Conservation (phyloP, 2,113 vertebrate genomes). For the Psephotus haematonotus region DNA sequence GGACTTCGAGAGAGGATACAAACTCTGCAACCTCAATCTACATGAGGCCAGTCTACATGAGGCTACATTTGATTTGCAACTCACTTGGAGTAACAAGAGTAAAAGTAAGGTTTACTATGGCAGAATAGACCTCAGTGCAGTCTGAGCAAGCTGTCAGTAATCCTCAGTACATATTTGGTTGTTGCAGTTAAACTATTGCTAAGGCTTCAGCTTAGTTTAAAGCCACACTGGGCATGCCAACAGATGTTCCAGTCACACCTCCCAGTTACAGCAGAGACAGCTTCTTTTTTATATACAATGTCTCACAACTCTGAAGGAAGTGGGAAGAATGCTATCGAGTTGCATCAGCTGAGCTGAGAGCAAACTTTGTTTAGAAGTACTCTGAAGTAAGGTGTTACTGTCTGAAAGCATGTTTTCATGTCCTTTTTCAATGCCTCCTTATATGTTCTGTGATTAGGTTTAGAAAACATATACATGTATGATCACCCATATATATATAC, state of each 20-base stretch:
- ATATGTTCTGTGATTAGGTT: not conserved
- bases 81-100: not conserved
- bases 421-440: not conserved
- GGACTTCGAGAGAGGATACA: not conserved
- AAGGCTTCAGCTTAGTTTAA: not conserved
- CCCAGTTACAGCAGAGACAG: not conserved
- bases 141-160: not conserved
- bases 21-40: not conserved
- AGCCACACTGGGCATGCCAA: rapidly evolving
- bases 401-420: not conserved
- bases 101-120: not conserved
- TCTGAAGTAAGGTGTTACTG: not conserved
- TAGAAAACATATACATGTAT: rapidly evolving
- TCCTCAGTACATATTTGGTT: not conserved
- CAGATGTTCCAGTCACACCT: constrained; percentile 45
- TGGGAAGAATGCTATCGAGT: not conserved
- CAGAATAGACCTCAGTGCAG: not conserved
- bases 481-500: not conserved
- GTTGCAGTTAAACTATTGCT: not conserved
- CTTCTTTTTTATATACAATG: not conserved
- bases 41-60: not conserved
- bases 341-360: not conserved
- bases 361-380: not conserved
- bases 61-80: not conserved
- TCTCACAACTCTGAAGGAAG: constrained; percentile 1